Evolutionary conservation across 2,888 invertebrate genomes (phyloP), one percentile per base, ranked within the genome.

Genomic region (Oligia fasciuncula): DNA sequence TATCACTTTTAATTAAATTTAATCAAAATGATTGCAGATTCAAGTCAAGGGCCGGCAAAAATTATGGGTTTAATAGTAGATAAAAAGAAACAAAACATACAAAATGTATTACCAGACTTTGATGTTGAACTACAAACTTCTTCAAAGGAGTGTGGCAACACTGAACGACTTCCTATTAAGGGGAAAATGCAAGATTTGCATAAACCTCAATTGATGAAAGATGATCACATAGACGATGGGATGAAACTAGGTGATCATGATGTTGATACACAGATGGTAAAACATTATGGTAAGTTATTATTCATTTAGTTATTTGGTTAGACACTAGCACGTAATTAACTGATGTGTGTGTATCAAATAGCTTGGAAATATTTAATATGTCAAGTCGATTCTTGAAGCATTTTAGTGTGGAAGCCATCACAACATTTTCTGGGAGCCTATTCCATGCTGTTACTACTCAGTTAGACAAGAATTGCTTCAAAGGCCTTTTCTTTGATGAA

Each of bases 281-380:
- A 87, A 72, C 84, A 87, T 77, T 91, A 86, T 87, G 87, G 91
- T 91, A 81, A 87, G 87, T 81, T 62, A 49, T 46, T 46, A 46
- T 2, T 49, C 4, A 49, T 49, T 49, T 13, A 13, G 13, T 49
- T 49, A 49, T 49, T 13, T 49, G 49, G 13, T 13, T 49, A 46
- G 46, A 49, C 49, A 49, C 49, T 49, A 49, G 49, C 49, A 49
- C 49, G 4, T 49, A 49, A 49, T 49, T 49, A 49, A 11, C 13
- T 49, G 46, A 46, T 3, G 11, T 46, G 46, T 13, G 2, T 11
- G 13, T 46, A 11, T 46, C 46, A 11, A 11, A 46, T 11, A 46
- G 46, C 46, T 46, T 46, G 46, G 46, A 46, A 13, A 46, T 13
- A 3, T 11, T 13, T 46, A 46, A 46, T 46, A 11, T 46, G 2